Percentiles rank a stretch among this genome's conserved stretches.
These are phyloP conservation scores for Gasterosteus nipponicus DNA, from an alignment of 2,113 vertebrate genomes.

Conservation along the genomic window DNA sequence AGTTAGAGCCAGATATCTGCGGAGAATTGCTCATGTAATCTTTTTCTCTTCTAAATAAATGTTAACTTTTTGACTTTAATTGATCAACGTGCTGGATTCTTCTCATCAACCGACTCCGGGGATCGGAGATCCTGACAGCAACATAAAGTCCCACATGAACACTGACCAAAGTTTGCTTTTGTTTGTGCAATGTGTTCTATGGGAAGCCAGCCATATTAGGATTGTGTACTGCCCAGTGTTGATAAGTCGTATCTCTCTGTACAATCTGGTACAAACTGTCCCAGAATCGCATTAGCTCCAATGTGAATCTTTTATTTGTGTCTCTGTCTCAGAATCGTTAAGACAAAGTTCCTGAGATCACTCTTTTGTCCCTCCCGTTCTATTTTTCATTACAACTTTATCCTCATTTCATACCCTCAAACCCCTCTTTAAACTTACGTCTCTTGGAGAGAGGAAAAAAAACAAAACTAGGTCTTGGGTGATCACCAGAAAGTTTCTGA, in stretches of 20 bases:
- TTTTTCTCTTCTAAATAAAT: no score
- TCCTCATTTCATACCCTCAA: constrained; percentile 67
- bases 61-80: no score
- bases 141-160: constrained; percentile 29
- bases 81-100: no score
- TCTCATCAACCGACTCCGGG: no score
- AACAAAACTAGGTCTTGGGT: constrained; percentile 50
- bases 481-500: constrained; percentile 74
- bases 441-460: background rate
- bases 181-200: constrained; percentile 17
- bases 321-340: constrained; percentile 37
- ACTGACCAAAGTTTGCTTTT: constrained; percentile 48
- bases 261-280: constrained; percentile 36
- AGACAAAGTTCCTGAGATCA: constrained; percentile 60
- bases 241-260: constrained; percentile 40
- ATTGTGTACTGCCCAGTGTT: constrained; percentile 42
- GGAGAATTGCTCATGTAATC: no score
- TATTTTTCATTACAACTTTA: constrained; percentile 75
- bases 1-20: no score
- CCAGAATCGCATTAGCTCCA: constrained; percentile 47
- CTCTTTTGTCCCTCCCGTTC: constrained; percentile 55
- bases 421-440: constrained; percentile 63
- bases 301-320: constrained; percentile 61
- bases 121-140: no score
- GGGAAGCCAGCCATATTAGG: constrained; percentile 35